Evolutionary conservation across 2,113 vertebrate species (phyloP).

Genomic region (Antigone vipio): DNA sequence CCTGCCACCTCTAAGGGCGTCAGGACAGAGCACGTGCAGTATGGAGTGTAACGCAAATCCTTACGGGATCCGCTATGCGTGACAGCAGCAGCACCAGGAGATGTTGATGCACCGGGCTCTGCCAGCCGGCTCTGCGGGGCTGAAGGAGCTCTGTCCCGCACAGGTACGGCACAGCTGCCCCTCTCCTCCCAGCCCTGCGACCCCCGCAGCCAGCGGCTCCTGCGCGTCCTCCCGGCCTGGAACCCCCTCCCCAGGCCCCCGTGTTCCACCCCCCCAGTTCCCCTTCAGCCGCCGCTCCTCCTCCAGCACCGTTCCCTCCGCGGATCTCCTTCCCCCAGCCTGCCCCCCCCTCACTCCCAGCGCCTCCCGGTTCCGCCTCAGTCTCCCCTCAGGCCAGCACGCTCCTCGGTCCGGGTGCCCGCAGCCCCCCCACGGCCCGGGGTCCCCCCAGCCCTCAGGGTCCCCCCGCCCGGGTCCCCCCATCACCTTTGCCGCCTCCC

Average conservation of each 20-base stretch:
- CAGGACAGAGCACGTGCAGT: background rate
- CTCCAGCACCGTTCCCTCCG: background rate
- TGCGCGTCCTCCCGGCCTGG: fast-evolving
- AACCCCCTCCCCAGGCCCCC: too few species aligned
- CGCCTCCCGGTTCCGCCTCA: too few species aligned
- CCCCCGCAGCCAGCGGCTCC: background rate
- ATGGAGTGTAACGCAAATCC: too few species aligned
- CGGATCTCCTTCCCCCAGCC: background rate
- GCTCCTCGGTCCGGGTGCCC: too few species aligned
- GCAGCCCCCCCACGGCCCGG: background rate
- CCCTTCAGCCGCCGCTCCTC: background rate
- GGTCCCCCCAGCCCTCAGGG: background rate
- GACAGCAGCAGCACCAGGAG: background rate
- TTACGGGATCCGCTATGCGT: background rate
- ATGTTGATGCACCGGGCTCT: fast-evolving
- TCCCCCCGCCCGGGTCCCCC: background rate
- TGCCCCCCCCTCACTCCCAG: too few species aligned
- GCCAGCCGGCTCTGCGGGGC: background rate
- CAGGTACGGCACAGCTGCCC: background rate
- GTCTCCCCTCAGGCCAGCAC: too few species aligned
- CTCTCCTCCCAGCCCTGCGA: fast-evolving
- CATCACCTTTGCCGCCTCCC: background rate
- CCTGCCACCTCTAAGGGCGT: background rate
- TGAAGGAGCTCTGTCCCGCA: too few species aligned
- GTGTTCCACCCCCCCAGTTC: background rate